phyloP scores from a whole-genome alignment of 2,113 vertebrate species.

The Ciconia boyciana region DNA sequence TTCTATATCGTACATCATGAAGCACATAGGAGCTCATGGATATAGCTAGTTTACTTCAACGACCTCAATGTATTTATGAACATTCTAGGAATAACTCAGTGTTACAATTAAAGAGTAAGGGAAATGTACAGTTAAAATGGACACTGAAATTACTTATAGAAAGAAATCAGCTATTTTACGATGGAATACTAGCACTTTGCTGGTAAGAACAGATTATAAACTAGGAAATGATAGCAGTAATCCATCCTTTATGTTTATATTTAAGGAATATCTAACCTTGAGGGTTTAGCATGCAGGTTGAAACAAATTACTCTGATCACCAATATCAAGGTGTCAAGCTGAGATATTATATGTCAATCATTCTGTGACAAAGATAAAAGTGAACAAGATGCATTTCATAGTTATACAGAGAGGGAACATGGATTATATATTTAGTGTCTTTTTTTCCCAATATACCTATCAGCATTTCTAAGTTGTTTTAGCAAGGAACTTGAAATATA shows the following conservation, averaged over 20 bases:
- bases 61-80: background rate
- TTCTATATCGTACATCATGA: background rate
- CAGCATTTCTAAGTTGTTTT: slow-evolving; percentile 22
- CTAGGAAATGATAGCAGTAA: background rate
- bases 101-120: background rate
- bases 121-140: background rate
- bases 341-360: slow-evolving; percentile 56
- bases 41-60: background rate
- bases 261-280: slow-evolving; percentile 40
- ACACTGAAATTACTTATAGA: background rate
- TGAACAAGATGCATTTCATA: slow-evolving; percentile 31
- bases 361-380: slow-evolving; percentile 42
- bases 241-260: slow-evolving; percentile 23
- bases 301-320: slow-evolving; percentile 59
- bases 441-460: background rate
- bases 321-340: slow-evolving; percentile 53
- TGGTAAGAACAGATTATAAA: background rate
- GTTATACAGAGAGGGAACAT: slow-evolving; percentile 1
- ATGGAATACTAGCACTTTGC: background rate
- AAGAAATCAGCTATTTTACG: background rate
- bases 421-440: slow-evolving; percentile 28
- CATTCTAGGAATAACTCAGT: background rate
- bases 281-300: slow-evolving; percentile 28
- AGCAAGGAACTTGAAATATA: slow-evolving; percentile 29
- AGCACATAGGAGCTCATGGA: background rate